Base-by-base conservation (phyloP, 2,888 invertebrate genomes). In the Napeogenes inachia region DNA sequence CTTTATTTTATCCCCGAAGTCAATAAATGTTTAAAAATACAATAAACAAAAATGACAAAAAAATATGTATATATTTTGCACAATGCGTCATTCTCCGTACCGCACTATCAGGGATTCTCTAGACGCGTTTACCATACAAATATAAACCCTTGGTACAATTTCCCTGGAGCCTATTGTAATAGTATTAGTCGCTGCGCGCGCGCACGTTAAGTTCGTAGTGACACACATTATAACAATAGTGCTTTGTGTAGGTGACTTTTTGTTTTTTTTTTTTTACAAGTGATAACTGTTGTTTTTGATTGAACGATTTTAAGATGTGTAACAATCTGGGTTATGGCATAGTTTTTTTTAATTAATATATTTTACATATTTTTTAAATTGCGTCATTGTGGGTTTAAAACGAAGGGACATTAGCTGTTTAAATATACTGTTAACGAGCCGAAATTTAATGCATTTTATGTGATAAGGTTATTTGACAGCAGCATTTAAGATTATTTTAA, bases 91-190 rank as follows among this genome's bases (percentile, higher is more conserved):
- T 35, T 30, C 42, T 45, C 10, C 56, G 66, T 60, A 55, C 46
- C 61, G 47, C 21, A 33, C 50, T 47, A 60, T n/a, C 46, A 63
- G 47, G 61, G 59, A 50, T 62, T 45, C 56, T 56, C 63, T 66
- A 67, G 62, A 73, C 83, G 78, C 73, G 80, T 66, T 65, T 77
- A 79, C 74, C 77, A 83, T 86, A 84, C 80, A 77, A 86, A 87
- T 85, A 76, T 62, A 65, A 68, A 75, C 77, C 84, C 81, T 81
- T 78, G 77, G 73, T 61, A 66, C 69, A 58, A 76, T 79, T 81
- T 84, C 85, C 85, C 86, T 83, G 87, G 78, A 79, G 75, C 71
- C 77, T 79, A 79, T 76, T 76, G 79, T 73, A 71, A 57, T 77
- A 77, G 76, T 79, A 73, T 79, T 82, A 87, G 88, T 84, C 71